A percentile compares a stretch with the other conserved stretches of the same genome.
Conservation (phyloP, 2,888 invertebrate genomes). For the Drosophila atroscutellata region DNA sequence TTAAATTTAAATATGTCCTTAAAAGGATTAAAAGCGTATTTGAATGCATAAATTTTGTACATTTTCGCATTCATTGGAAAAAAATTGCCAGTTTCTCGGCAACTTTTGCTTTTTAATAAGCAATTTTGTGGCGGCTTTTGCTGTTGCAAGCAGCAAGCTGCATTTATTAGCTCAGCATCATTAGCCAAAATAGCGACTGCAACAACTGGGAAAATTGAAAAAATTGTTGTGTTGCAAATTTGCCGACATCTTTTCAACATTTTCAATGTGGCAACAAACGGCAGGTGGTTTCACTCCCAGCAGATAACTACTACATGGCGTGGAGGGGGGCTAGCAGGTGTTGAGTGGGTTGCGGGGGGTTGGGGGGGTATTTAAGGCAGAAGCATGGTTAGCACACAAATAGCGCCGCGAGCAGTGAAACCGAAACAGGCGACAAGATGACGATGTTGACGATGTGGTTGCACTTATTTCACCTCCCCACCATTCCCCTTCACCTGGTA, state of each 20-base stretch:
- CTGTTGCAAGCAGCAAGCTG: constrained; percentile 10
- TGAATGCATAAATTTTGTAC: not conserved
- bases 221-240: constrained; percentile 64
- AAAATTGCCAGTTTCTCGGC: not conserved
- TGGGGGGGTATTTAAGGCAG: not conserved
- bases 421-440: constrained; percentile 60
- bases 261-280: constrained; percentile 68
- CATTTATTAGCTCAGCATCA: constrained; percentile 52
- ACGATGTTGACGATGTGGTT: constrained; percentile 66
- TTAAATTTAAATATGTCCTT: not conserved
- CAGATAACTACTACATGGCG: not conserved
- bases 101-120: constrained; percentile 20
- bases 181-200: constrained; percentile 30
- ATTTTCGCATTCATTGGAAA: not conserved
- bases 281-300: constrained; percentile 32
- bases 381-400: constrained; percentile 42
- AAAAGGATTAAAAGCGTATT: not conserved
- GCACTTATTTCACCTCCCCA: constrained; percentile 42
- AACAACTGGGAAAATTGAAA: constrained; percentile 5
- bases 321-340: not conserved
- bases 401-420: constrained; percentile 69
- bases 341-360: too few species aligned
- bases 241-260: constrained; percentile 63
- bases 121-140: constrained; percentile 5
- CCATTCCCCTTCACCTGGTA: constrained; percentile 15